These are phyloP conservation scores for Periphyllus acericola DNA, from an alignment of 2,888 invertebrate genomes.

Conservation along the genomic window DNA sequence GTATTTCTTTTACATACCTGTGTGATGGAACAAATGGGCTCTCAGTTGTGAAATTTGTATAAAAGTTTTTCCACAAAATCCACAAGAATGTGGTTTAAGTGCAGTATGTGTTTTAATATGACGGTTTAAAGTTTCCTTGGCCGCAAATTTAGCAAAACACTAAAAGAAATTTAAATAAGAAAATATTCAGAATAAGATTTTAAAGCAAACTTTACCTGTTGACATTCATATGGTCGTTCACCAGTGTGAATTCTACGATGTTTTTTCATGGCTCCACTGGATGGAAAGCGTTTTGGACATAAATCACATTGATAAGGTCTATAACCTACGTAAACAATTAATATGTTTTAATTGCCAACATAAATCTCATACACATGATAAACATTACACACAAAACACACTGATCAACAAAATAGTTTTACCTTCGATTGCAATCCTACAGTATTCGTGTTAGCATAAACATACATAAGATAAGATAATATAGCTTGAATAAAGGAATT, in stretches of 20 bases:
- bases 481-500: not conserved
- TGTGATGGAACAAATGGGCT: conserved; percentile 82
- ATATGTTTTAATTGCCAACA: not conserved
- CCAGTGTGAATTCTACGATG: conserved; percentile 74
- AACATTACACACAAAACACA: not conserved
- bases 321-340: conserved; percentile 67
- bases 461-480: conserved; percentile 28
- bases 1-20: conserved; percentile 67
- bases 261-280: conserved; percentile 80
- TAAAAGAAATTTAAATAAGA: conserved; percentile 66
- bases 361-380: not conserved
- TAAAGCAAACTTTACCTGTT: conserved; percentile 69
- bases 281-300: conserved; percentile 79
- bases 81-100: conserved; percentile 71
- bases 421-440: conserved; percentile 52
- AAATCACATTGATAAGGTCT: conserved; percentile 78
- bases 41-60: conserved; percentile 84
- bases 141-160: conserved; percentile 82
- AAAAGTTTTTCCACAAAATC: conserved; percentile 80
- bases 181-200: not conserved
- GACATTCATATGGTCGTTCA: conserved; percentile 76
- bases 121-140: conserved; percentile 83
- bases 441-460: conserved; percentile 53
- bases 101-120: conserved; percentile 77
- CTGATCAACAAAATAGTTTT: conserved; percentile 9